Conservation (phyloP, 2,888 invertebrate genomes). For the Patella ulyssiponensis region DNA sequence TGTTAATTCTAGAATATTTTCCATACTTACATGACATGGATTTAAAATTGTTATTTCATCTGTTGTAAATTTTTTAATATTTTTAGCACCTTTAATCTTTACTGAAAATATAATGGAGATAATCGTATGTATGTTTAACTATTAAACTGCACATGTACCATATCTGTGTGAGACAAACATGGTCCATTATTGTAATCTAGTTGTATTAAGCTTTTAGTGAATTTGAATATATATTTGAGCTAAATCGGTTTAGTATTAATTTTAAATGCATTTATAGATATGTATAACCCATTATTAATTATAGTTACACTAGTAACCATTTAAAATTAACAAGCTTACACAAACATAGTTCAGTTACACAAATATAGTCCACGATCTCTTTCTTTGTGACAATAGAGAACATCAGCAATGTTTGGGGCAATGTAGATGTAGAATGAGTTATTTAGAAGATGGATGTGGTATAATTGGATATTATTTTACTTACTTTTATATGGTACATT, state of each 20-base stretch:
- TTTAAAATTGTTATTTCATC: slow-evolving; percentile 71
- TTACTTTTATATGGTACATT: slow-evolving; percentile 75
- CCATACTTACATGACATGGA: slow-evolving; percentile 64
- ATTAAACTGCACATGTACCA: slow-evolving; percentile 1
- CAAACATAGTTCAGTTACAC: background rate
- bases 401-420: no score
- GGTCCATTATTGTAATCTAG: background rate
- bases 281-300: no score
- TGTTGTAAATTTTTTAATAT: slow-evolving; percentile 71
- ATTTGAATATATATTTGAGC: no score
- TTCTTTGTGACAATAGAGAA: no score
- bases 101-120: slow-evolving; percentile 71
- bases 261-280: no score
- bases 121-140: background rate
- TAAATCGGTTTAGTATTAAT: no score
- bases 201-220: background rate
- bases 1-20: no score
- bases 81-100: slow-evolving; percentile 82
- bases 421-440: no score
- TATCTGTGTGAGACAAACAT: background rate
- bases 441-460: no score
- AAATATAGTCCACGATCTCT: background rate
- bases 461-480: slow-evolving; percentile 14
- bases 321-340: background rate
- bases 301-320: no score